phyloP scores from a whole-genome alignment of 2,888 invertebrate genomes.

The Pristionchus maxplancki region DNA sequence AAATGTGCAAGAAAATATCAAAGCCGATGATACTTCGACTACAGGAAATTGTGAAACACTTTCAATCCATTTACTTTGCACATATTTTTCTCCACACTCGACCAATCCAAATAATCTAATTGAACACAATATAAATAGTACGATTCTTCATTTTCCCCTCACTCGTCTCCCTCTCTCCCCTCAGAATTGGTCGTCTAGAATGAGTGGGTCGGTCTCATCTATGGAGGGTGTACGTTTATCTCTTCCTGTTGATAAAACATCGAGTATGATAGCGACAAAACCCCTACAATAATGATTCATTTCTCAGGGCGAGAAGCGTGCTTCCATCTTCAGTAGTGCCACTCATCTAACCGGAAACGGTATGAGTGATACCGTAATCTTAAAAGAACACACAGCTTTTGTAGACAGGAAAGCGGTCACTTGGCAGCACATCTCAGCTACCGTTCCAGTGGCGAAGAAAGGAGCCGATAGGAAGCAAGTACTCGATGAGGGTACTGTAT shows the following conservation, averaged over 20 bases:
- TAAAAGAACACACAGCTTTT: background rate
- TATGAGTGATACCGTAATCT: background rate
- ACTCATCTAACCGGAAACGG: slow-evolving; percentile 17
- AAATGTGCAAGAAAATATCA: background rate
- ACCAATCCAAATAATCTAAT: background rate
- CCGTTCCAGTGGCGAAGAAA: slow-evolving; percentile 45
- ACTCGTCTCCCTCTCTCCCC: background rate
- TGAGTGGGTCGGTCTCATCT: slow-evolving; percentile 30
- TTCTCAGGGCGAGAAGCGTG: slow-evolving; percentile 5
- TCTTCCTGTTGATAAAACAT: background rate
- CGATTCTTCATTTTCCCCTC: background rate
- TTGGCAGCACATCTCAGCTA: slow-evolving; percentile 47
- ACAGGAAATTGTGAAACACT: background rate
- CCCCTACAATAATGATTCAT: background rate
- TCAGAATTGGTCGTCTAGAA: background rate
- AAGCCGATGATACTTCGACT: background rate
- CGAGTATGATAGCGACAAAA: background rate
- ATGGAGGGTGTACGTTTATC: slow-evolving; percentile 6
- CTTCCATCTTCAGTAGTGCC: slow-evolving; percentile 43
- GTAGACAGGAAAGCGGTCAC: slow-evolving; percentile 35
- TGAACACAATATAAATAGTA: background rate
- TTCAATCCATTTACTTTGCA: background rate
- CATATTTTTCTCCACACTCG: background rate
- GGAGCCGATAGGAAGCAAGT: slow-evolving; percentile 34
- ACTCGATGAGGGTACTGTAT: slow-evolving; percentile 43